Percentiles rank a stretch among this genome's conserved stretches.
Conservation (phyloP, 2,888 invertebrate genomes). For the Tenodera sinensis region DNA sequence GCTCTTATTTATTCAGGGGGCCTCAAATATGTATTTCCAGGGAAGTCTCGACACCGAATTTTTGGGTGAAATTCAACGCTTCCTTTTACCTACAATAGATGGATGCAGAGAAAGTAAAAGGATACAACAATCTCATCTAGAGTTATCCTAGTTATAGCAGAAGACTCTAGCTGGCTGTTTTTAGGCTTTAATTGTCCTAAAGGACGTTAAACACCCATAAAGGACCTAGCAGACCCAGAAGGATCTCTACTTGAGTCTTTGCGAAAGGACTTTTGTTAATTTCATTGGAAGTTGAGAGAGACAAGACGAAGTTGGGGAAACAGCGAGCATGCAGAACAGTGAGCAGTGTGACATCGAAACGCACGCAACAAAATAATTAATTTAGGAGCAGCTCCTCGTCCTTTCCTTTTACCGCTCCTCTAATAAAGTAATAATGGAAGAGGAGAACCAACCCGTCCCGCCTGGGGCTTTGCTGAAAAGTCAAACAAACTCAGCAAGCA, state of each 20-base stretch:
- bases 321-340: not conserved
- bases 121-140: no score
- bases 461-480: not conserved
- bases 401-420: not conserved
- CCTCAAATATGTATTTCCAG: no score
- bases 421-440: not conserved
- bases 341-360: not conserved
- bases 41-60: no score
- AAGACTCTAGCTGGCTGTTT: no score
- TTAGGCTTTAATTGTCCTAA: no score
- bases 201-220: no score
- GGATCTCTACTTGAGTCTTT: not conserved
- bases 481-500: constrained; percentile 4
- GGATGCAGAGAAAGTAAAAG: no score
- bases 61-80: no score
- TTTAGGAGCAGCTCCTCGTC: not conserved
- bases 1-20: no score
- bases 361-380: constrained; percentile 14
- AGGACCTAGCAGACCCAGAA: not conserved
- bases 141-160: no score
- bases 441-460: not conserved
- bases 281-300: not conserved
- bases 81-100: no score
- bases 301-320: not conserved
- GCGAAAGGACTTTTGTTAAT: not conserved